phyloP scores from a whole-genome alignment of 2,113 vertebrate species.

The Leptodactylus fuscus region DNA sequence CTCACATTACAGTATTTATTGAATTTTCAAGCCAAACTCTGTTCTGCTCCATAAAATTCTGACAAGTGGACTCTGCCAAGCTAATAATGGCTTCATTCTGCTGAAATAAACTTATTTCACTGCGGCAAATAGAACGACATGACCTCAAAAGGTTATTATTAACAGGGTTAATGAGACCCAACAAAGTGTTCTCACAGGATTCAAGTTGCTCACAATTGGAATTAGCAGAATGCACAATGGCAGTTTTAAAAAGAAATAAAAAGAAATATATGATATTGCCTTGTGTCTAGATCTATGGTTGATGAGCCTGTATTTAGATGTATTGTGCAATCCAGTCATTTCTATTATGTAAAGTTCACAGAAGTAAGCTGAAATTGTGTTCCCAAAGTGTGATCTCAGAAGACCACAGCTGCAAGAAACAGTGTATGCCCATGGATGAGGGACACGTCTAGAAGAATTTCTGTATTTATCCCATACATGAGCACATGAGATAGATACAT shows the following conservation, averaged over 20 bases:
- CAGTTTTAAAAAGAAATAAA: neutral
- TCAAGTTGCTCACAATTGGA: slow-evolving; percentile 72
- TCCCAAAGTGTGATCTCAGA: neutral
- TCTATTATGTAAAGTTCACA: neutral
- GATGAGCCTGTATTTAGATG: neutral
- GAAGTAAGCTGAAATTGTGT: too few relatives aligned
- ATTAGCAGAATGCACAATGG: slow-evolving; percentile 60
- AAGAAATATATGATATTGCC: neutral
- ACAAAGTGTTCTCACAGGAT: slow-evolving; percentile 71
- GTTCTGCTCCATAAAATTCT: slow-evolving; percentile 93
- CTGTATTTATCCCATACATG: too few relatives aligned
- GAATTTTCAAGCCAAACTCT: slow-evolving; percentile 89
- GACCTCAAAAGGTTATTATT: slow-evolving; percentile 97
- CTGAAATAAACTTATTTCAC: slow-evolving; percentile 98
- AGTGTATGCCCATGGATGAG: neutral
- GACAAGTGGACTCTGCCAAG: slow-evolving; percentile 90
- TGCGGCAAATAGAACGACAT: slow-evolving; percentile 92
- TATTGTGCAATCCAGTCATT: neutral
- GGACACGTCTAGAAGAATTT: neutral
- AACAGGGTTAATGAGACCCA: slow-evolving; percentile 84
- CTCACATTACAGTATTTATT: slow-evolving; percentile 90
- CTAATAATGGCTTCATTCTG: slow-evolving; percentile 90
- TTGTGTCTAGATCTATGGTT: neutral
- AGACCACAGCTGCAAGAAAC: neutral
- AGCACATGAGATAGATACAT: too few relatives aligned